phyloP scores from a whole-genome alignment of 2,888 invertebrate species.

The Aleiodes testaceus region DNA sequence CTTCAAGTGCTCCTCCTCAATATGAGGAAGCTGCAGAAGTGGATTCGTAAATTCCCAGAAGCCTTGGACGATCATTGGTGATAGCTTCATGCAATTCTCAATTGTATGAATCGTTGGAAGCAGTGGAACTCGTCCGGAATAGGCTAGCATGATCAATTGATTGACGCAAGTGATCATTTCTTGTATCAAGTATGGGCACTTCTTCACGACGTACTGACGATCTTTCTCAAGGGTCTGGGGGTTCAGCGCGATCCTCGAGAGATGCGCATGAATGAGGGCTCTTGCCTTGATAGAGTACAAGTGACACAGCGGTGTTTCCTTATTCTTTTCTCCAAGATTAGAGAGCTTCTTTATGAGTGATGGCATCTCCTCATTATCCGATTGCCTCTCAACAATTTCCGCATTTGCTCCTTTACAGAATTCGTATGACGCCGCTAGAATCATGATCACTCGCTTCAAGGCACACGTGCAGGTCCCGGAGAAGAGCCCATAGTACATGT shows the following conservation, averaged over 20 bases:
- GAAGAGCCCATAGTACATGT: conserved; percentile 96
- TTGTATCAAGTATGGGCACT: conserved; percentile 95
- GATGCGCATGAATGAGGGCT: conserved; percentile 95
- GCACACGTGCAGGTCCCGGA: conserved; percentile 97
- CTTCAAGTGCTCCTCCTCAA: conserved; percentile 91
- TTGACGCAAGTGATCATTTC: conserved; percentile 98
- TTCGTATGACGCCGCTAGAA: conserved; percentile 96
- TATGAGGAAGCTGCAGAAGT: conserved; percentile 93
- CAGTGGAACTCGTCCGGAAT: conserved; percentile 90
- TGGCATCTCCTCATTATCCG: conserved; percentile 96
- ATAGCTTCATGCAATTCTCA: conserved; percentile 97
- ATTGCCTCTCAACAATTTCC: conserved; percentile 92
- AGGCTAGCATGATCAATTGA: conserved; percentile 92
- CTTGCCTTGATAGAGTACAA: conserved; percentile 95
- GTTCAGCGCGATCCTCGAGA: conserved; percentile 87
- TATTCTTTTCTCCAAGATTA: conserved; percentile 96
- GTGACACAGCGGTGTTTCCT: conserved; percentile 93
- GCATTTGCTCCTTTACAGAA: conserved; percentile 96
- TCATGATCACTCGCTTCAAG: conserved; percentile 96
- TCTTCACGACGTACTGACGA: conserved; percentile 87
- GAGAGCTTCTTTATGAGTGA: conserved; percentile 91
- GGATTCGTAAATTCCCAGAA: conserved; percentile 97
- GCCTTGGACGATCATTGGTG: conserved; percentile 97
- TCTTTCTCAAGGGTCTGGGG: conserved; percentile 88
- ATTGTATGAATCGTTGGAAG: conserved; percentile 94